Percentiles rank a stretch among this genome's conserved stretches.
Conservation (phyloP, 1,140 invertebrate species). For the Asbolus verrucosus region DNA sequence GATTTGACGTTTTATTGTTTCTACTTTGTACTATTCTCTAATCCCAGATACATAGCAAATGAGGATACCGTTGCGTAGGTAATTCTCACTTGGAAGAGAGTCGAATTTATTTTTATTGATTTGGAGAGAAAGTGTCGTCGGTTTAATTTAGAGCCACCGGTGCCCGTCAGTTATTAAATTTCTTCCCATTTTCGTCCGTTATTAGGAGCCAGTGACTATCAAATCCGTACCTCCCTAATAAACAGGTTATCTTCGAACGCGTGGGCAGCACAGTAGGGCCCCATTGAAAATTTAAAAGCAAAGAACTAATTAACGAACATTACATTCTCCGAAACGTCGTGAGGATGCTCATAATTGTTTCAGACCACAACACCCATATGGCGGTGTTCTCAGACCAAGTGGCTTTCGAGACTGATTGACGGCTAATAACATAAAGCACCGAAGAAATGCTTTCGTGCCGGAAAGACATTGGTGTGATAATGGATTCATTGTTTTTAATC, state of each 20-base stretch:
- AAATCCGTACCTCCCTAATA: conserved; percentile 32
- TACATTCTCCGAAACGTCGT: conserved; percentile 35
- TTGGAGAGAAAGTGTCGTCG: conserved; percentile 16
- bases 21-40: conserved; percentile 13
- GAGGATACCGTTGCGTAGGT: conserved; percentile 13
- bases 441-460: conserved; percentile 26
- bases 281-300: conserved; percentile 36
- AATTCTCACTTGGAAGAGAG: neutral
- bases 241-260: conserved; percentile 19
- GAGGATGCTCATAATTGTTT: conserved; percentile 38
- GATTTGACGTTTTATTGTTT: conserved; percentile 31
- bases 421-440: conserved; percentile 25
- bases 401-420: conserved; percentile 12
- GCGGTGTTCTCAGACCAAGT: conserved; percentile 12
- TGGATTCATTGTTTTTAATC: conserved; percentile 38
- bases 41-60: conserved; percentile 21
- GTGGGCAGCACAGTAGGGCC: conserved; percentile 30
- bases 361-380: conserved; percentile 28
- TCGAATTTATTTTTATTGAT: conserved; percentile 8
- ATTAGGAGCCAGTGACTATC: conserved; percentile 17
- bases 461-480: conserved; percentile 26
- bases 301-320: conserved; percentile 38
- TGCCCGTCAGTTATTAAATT: conserved; percentile 23
- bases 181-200: conserved; percentile 25
- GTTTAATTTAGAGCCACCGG: neutral